Conservation (phyloP, 2,888 invertebrate genomes). For the Ceramica pisi region DNA sequence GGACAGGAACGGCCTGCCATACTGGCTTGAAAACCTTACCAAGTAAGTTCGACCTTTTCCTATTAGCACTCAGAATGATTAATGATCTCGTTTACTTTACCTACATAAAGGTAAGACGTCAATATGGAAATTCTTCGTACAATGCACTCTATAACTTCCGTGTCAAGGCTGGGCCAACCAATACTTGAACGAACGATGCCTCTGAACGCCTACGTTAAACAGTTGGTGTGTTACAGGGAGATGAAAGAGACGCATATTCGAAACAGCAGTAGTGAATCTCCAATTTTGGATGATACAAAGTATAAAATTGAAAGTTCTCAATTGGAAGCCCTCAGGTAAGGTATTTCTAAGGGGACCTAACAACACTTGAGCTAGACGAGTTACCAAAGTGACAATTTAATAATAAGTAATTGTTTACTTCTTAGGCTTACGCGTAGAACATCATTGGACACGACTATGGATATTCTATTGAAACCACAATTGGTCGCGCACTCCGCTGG, state of each 20-base stretch:
- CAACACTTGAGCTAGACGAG: not conserved
- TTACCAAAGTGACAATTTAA: conserved; percentile 1
- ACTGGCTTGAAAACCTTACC: conserved; percentile 87
- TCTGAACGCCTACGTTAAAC: conserved; percentile 15
- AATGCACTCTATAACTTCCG: conserved; percentile 72
- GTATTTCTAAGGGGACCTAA: not conserved
- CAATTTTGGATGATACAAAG: conserved; percentile 70
- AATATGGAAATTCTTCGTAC: conserved; percentile 66
- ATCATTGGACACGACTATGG: conserved; percentile 82
- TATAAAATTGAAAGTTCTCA: conserved; percentile 70
- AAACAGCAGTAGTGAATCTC: conserved; percentile 73
- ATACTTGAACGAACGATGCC: conserved; percentile 30
- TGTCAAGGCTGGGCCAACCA: conserved; percentile 75
- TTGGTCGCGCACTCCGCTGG: conserved; percentile 86
- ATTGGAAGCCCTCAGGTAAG: conserved; percentile 76
- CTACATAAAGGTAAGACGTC: conserved; percentile 65
- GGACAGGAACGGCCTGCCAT: conserved; percentile 78
- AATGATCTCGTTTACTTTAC: conserved; percentile 65
- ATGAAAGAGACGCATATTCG: conserved; percentile 86
- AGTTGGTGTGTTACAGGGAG: conserved; percentile 77
- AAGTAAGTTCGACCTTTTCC: conserved; percentile 75
- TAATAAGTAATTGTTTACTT: conserved; percentile 25
- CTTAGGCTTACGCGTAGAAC: conserved; percentile 81
- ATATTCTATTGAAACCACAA: conserved; percentile 78
- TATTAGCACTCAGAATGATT: conserved; percentile 69